Evolutionary conservation across 2,888 invertebrate genomes (phyloP), one percentile per base, ranked within the genome.

Genomic region (Spilarctia lutea): DNA sequence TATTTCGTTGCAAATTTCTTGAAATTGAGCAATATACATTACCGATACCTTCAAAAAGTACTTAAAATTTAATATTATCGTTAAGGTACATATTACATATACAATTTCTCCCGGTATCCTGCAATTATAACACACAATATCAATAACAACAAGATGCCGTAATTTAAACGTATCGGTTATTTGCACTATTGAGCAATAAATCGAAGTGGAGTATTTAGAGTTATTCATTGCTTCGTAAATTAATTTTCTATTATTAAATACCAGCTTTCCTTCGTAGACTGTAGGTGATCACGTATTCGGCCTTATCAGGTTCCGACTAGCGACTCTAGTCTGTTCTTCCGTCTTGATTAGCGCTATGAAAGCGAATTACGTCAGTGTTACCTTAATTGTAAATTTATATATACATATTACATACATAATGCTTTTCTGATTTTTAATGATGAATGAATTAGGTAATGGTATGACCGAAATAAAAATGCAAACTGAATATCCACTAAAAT

Each of bases 181-280:
- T 39, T 63, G 24, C 63, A 71, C 63, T 71, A 45, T 63, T 42
- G 30, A 60, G 63, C 63, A 24, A 63, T 42, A 63, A 63, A 63
- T 42, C 24, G n/a, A 71, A 71, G 13, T 42, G 42, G 8, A 66
- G 20, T 35, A 24, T 45, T 30, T 45, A 27, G 24, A 63, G 71
- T 63, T 45, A 65, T 27, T 42, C 33, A 39, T 71, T 30, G 80
- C 80, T 78, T 81, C 75, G 74, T 77, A 76, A 82, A 83, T 87
- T 82, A 83, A 87, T 87, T 85, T 86, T 83, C 83, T 83, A 78
- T 78, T 81, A 80, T 81, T 79, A 83, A 75, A 80, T 76, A 60
- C 35, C 20, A 77, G 80, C 82, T 86, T 87, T 84, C 81, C 80
- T 83, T 85, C 84, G 81, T 85, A 71, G 72, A 79, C 83, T 84